A percentile compares a stretch with the other conserved stretches of the same genome.
Conservation (phyloP, 2,888 invertebrate species). For the Cyaniris semiargus region DNA sequence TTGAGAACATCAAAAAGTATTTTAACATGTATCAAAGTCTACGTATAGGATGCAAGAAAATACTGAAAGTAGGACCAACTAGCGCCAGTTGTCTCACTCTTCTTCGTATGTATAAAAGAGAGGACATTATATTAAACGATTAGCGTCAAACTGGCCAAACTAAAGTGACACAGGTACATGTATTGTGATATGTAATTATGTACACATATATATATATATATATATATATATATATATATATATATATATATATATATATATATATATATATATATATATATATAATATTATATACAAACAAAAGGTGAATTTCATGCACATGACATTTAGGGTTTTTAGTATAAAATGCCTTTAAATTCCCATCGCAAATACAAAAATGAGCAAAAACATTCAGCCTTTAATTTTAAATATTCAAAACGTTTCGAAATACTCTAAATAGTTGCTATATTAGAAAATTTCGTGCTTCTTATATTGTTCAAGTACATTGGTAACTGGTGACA, state of each 20-base stretch:
- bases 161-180: conserved; percentile 45
- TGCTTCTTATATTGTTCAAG: background rate
- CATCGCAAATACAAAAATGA: conserved; percentile 46
- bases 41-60: conserved; percentile 13
- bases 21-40: conserved; percentile 28
- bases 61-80: background rate
- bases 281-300: conserved; percentile 6
- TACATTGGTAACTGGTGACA: background rate
- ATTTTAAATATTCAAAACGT: conserved; percentile 37
- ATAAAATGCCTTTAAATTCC: background rate
- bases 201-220: too few relatives aligned
- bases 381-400: conserved; percentile 59
- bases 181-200: conserved; percentile 36
- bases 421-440: conserved; percentile 17
- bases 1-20: conserved; percentile 27
- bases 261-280: too few relatives aligned
- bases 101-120: background rate
- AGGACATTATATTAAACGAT: too few relatives aligned
- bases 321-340: background rate
- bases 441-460: background rate
- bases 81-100: background rate
- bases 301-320: background rate
- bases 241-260: too few relatives aligned
- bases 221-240: too few relatives aligned
- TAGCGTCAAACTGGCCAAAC: background rate